Conservation (phyloP, 2,113 vertebrate genomes). For the Lepidothrix coronata region DNA sequence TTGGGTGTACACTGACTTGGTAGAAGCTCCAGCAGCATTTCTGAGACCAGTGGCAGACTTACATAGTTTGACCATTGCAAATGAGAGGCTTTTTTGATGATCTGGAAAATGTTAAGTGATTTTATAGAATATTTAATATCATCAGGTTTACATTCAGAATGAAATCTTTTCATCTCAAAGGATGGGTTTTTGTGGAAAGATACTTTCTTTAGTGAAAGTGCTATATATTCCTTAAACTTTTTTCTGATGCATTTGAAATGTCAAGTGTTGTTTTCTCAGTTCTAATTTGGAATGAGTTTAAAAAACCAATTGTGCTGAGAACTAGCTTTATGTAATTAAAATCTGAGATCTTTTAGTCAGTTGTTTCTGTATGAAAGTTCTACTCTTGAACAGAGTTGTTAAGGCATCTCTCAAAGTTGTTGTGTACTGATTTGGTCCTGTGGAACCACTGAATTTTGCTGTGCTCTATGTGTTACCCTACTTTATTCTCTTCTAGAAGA, state of each 20-base stretch:
- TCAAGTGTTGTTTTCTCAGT: neutral
- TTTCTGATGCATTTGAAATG: neutral
- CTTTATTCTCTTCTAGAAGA: neutral
- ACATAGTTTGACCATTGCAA: neutral
- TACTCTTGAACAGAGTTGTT: neutral
- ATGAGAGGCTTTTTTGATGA: neutral
- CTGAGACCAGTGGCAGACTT: neutral
- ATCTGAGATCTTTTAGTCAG: neutral
- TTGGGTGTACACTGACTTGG: neutral
- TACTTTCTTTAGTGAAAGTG: neutral
- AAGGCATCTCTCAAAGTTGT: neutral
- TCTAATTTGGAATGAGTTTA: neutral
- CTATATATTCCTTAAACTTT: neutral
- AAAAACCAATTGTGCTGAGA: neutral
- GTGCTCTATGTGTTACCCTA: neutral
- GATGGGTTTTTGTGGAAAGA: neutral
- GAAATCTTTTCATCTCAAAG: neutral
- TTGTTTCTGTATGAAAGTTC: neutral
- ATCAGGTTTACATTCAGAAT: neutral
- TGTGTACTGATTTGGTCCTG: neutral
- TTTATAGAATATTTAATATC: neutral
- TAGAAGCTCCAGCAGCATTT: neutral
- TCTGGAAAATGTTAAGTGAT: neutral
- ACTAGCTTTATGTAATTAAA: neutral
- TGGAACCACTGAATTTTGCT: neutral